Base-by-base conservation (phyloP, 1,140 invertebrate genomes). In the Ostrea denselamellosa region DNA sequence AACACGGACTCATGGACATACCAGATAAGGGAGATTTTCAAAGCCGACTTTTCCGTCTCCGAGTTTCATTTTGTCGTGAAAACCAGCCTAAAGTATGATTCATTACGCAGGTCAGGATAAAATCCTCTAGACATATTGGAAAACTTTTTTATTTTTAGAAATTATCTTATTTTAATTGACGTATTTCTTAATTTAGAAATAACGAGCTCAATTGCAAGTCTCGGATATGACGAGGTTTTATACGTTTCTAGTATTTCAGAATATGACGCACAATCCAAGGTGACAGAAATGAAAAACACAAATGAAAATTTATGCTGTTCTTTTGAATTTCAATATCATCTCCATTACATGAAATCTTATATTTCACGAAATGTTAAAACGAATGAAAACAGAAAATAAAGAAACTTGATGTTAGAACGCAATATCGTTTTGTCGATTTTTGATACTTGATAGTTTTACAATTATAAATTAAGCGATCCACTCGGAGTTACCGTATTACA, bases 231-330 rank as follows among this genome's bases (percentile, higher is more conserved):
- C 12, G 14, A 62, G 68, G 12, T 25, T 34, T 77, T 77, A 77
- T 9, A 77, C 25, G 28, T 77, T 77, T 77, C 68, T 77, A 28
- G 25, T 34, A 77, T 77, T 77, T 28, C 68, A 77, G 28, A 28
- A 77, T 34, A 28, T 77, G 68, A 77, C 68, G 68, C 68, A 77
- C 22, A 77, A 77, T 34, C 68, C 68, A 77, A 77, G 68, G 68
- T n/a, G 65, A 77, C 8, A 14, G 28, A 77, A 77, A 9, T 25
- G 10, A 22, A 34, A 25, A 77, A 77, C 34, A 34, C 68, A 77
- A 77, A 28, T 44, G 28, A 12, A 34, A 77, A 28, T 10, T 2
- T 25, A 28, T 77, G 68, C 25, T 77, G 28, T 34, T 14, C 68
- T 77, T 25, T 77, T 77, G 68, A 77, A 77, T 77, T 25, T 77